phyloP scores from a whole-genome alignment of 1,140 invertebrate species.

The Drosophila bocqueti region DNA sequence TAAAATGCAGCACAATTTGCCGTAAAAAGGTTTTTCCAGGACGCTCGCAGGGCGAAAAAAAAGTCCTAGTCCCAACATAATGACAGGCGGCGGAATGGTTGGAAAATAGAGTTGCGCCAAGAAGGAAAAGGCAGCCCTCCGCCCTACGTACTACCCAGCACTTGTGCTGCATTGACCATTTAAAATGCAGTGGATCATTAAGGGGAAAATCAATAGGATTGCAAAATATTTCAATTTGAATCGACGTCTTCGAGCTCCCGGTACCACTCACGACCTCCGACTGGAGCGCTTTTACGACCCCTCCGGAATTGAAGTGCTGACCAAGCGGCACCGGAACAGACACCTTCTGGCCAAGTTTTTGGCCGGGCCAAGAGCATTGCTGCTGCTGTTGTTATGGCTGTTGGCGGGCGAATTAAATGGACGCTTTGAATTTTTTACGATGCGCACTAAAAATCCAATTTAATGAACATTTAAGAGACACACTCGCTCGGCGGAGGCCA shows the following conservation, averaged over 20 bases:
- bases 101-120: slow-evolving; percentile 5
- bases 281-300: slow-evolving; percentile 65
- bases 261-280: slow-evolving; percentile 32
- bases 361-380: slow-evolving; percentile 11
- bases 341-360: slow-evolving; percentile 50
- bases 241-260: slow-evolving; percentile 35
- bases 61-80: slow-evolving; percentile 44
- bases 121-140: neutral
- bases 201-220: slow-evolving; percentile 74
- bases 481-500: slow-evolving; percentile 42
- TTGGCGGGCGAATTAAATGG: slow-evolving; percentile 79
- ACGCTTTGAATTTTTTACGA: slow-evolving; percentile 84
- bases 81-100: slow-evolving; percentile 54
- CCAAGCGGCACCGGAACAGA: slow-evolving; percentile 47
- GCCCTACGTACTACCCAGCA: slow-evolving; percentile 14
- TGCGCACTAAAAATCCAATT: slow-evolving; percentile 84
- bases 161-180: slow-evolving; percentile 62
- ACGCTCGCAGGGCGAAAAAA: slow-evolving; percentile 16
- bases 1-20: slow-evolving; percentile 82
- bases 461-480: slow-evolving; percentile 85
- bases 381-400: slow-evolving; percentile 53
- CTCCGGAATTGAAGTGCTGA: slow-evolving; percentile 59
- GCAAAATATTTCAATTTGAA: slow-evolving; percentile 80
- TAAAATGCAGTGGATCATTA: slow-evolving; percentile 73
- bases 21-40: slow-evolving; percentile 71